These are phyloP conservation scores for Selenia dentaria DNA, from an alignment of 2,888 invertebrate genomes.

Conservation along the genomic window DNA sequence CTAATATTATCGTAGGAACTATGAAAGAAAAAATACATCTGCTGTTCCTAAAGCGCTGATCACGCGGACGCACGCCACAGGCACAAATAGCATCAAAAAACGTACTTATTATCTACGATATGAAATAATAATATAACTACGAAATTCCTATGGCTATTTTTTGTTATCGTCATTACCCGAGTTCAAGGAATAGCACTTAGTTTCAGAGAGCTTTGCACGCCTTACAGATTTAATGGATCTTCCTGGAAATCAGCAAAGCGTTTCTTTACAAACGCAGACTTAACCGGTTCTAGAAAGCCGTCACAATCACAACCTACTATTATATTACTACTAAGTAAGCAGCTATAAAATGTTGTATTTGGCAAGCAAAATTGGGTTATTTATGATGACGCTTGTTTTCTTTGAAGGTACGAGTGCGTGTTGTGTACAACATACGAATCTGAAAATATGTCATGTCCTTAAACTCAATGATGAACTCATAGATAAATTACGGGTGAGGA, in stretches of 20 bases:
- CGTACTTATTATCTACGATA: too few relatives aligned
- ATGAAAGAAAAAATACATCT: too few relatives aligned
- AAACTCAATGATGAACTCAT: conserved; percentile 28
- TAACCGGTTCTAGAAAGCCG: conserved; percentile 9
- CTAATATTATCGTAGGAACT: too few relatives aligned
- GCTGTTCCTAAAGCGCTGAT: too few relatives aligned
- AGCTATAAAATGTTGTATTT: neutral
- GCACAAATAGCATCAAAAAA: too few relatives aligned
- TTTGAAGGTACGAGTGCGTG: neutral
- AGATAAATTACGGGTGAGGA: conserved; percentile 39
- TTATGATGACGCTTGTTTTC: conserved; percentile 3
- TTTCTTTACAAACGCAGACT: conserved; percentile 5
- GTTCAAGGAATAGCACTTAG: too few relatives aligned
- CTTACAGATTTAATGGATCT: conserved; percentile 1
- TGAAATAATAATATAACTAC: too few relatives aligned
- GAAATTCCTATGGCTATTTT: too few relatives aligned
- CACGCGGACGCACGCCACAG: too few relatives aligned
- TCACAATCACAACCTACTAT: neutral
- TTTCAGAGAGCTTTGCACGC: too few relatives aligned
- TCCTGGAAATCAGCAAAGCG: conserved; percentile 12
- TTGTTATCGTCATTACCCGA: too few relatives aligned
- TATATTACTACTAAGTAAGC: neutral
- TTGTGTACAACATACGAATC: neutral
- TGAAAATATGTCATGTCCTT: conserved; percentile 7
- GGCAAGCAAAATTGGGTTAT: conserved; percentile 10